Evolutionary conservation across 2,113 vertebrate species (phyloP), one percentile per base, ranked within the genome.

Genomic region (Todiramphus chloris): DNA sequence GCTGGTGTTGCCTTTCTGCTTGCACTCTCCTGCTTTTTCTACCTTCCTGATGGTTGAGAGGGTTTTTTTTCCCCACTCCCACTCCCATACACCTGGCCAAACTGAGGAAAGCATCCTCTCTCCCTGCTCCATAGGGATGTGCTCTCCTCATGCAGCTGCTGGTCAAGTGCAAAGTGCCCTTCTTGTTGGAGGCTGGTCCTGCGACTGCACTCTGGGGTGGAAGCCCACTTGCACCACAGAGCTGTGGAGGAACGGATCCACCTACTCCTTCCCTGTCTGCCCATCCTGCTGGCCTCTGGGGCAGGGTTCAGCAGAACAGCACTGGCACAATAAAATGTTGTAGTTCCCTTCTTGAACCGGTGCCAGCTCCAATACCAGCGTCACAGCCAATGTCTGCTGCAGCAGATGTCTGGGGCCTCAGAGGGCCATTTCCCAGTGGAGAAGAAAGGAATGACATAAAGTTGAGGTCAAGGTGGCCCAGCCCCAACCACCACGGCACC

Each of bases 151-250:
- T 13, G 33, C 14, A 72, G 37, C 28, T 14, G 18, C 62, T 28
- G 31, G 23, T 21, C 30, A 87, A 77, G n/a, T 11, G 69, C 43
- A 63, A 59, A 59, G 43, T 55, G 48, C 10, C 28, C 35, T 56
- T 72, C 63, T 89, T 0, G 0, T 8, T 63, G 67, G 62, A 79
- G 27, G 53, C 18, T 2, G 6, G 15, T 0, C 0, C 20, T 92
- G 76, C 0, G 0, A 43, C 60, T 64, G 73, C 63, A 81, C 5
- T 0, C 21, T 23, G 53, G 24, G 51, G 19, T 41, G 48, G 37
- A 17, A 72, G 7, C 1, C 2, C 50, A 25, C 6, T 19, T 25
- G 44, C 1, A 8, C 25, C 53, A 39, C 72, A n/a, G 51, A 87
- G n/a, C 37, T 33, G 39, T 13, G 19, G 28, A 60, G 8, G 58